Conservation (phyloP, 2,113 vertebrate genomes). For the Albula glossodonta region DNA sequence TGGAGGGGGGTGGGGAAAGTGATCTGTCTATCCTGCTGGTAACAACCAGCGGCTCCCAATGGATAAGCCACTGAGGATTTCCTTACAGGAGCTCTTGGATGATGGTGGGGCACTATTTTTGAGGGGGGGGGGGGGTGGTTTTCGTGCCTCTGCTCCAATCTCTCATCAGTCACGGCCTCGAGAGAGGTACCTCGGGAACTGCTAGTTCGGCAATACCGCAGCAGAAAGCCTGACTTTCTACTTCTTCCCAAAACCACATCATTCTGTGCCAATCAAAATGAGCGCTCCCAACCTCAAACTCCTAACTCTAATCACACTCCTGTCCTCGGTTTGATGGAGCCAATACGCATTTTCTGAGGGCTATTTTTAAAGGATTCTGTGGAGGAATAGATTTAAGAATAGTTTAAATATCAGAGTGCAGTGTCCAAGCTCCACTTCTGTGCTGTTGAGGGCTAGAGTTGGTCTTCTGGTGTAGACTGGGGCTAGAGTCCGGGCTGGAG, state of each 20-base stretch:
- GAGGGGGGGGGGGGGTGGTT: background rate
- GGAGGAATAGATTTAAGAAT: slow-evolving; percentile 48
- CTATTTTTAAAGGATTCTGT: slow-evolving; percentile 48
- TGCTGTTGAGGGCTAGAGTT: slow-evolving; percentile 21
- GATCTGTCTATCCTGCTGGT: slow-evolving; percentile 33
- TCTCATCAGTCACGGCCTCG: background rate
- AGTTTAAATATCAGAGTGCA: slow-evolving; percentile 38
- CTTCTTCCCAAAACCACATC: slow-evolving; percentile 25
- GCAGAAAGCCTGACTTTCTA: background rate
- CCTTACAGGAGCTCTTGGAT: slow-evolving; percentile 46
- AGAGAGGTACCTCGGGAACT: background rate
- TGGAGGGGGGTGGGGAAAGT: slow-evolving; percentile 26
- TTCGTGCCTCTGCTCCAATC: slow-evolving; percentile 31
- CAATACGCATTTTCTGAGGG: slow-evolving; percentile 28
- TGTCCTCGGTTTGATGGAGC: slow-evolving; percentile 45
- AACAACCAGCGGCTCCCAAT: slow-evolving; percentile 38
- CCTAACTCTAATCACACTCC: slow-evolving; percentile 33
- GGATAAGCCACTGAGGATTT: slow-evolving; percentile 43
- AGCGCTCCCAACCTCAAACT: slow-evolving; percentile 45
- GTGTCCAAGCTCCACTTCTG: slow-evolving; percentile 44
- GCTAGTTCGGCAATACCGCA: background rate
- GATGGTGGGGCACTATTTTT: background rate
- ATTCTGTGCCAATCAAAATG: slow-evolving; percentile 40
- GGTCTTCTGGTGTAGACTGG: background rate
- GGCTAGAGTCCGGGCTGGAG: background rate